Conservation (phyloP, 2,113 vertebrate genomes). For the Thymallus thymallus region DNA sequence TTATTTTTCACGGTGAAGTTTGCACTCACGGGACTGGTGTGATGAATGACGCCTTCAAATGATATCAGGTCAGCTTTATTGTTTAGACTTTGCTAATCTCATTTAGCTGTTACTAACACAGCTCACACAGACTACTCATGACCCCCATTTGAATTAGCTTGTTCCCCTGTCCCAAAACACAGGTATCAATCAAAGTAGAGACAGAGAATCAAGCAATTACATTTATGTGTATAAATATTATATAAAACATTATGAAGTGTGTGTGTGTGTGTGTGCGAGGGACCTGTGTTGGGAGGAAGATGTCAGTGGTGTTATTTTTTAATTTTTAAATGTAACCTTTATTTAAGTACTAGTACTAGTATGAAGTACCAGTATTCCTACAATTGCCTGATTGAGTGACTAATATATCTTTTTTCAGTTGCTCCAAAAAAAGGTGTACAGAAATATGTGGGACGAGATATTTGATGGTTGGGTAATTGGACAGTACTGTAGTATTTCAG, state of each 20-base stretch:
- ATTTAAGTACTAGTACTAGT: no score
- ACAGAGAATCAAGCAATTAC: neutral
- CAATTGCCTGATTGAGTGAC: no score
- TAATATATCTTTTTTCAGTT: no score
- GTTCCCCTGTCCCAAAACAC: neutral
- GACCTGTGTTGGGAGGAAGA: neutral
- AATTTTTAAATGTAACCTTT: no score
- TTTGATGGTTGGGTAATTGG: no score
- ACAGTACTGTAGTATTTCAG: no score
- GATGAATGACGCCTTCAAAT: constrained; percentile 18
- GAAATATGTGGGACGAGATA: no score
- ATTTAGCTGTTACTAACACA: constrained; percentile 4
- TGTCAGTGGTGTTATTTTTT: neutral
- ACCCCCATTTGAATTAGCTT: neutral
- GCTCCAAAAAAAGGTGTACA: no score
- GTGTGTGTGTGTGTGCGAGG: neutral
- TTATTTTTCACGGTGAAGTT: constrained; percentile 16
- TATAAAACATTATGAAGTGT: neutral
- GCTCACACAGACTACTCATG: neutral
- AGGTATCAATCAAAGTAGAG: neutral
- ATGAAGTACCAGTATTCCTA: neutral
- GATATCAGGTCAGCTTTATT: constrained; percentile 10
- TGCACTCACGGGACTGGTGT: constrained; percentile 2
- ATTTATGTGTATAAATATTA: no score
- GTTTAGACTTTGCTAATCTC: neutral